Percentiles rank a stretch among this genome's conserved stretches.
Conservation (phyloP, 37 sponge, comb jelly and placozoan genomes). For the Crambe crambe region DNA sequence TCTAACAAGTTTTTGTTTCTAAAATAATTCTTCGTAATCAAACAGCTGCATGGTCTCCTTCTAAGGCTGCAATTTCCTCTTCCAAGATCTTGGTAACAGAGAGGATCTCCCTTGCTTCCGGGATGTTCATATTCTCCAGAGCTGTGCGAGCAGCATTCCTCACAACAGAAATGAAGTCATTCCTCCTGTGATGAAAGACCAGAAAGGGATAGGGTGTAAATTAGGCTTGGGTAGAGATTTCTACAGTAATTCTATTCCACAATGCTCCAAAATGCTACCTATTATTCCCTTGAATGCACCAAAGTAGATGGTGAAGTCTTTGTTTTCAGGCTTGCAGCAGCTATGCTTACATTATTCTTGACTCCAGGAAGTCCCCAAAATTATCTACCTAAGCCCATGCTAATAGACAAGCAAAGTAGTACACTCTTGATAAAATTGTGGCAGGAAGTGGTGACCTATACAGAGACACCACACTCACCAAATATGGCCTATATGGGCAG, state of each 20-base stretch:
- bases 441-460: too few relatives aligned
- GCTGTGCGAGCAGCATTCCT: slow-evolving; percentile 92
- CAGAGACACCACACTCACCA: slow-evolving; percentile 59
- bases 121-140: slow-evolving; percentile 82
- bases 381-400: too few relatives aligned
- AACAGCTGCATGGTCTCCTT: slow-evolving; percentile 44
- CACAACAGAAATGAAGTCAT: slow-evolving; percentile 96
- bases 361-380: too few relatives aligned
- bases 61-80: slow-evolving; percentile 68
- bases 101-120: slow-evolving; percentile 83
- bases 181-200: slow-evolving; percentile 63
- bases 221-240: too few relatives aligned
- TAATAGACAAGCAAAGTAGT: not conserved
- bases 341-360: too few relatives aligned
- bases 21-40: slow-evolving; percentile 15
- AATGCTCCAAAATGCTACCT: too few relatives aligned
- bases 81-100: slow-evolving; percentile 70
- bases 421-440: not conserved
- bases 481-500: slow-evolving; percentile 70
- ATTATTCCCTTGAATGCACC: too few relatives aligned
- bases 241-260: too few relatives aligned
- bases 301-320: too few relatives aligned
- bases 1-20: not conserved
- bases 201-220: too few relatives aligned
- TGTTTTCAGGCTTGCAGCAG: too few relatives aligned